Evolutionary conservation across 2,888 invertebrate species (phyloP), one percentile per base, ranked within the genome.

Genomic region (Perizoma affinitatum): DNA sequence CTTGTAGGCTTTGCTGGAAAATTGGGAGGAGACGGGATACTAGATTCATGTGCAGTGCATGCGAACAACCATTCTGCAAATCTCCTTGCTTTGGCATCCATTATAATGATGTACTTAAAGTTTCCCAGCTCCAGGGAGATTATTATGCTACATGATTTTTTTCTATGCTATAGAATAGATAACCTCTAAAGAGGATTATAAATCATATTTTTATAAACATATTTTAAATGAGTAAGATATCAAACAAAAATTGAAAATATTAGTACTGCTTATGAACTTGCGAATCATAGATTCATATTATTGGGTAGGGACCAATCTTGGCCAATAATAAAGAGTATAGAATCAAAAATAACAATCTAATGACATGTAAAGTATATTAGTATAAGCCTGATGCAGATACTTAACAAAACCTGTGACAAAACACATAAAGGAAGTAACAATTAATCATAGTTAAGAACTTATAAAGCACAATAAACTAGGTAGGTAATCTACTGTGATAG

Each of bases 1-100:
- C 93, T n/a, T 93, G 93, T 70, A 82, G 92, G 49, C 84, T 91
- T 7, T 93, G 93, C 65, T 93, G 93, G 93, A 87, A 91, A 71
- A 86, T 90, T 69, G 92, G 92, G 41, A 83, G 88, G 61, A 81
- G 93, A 74, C 78, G 93, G 43, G 93, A 93, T 58, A 93, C 93
- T 43, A 76, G 93, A 50, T 93, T 93, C 66, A 93, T 93, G 93
- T 93, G 93, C 66, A 86, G 82, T 66, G 84, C 88, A 51, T 93
- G 93, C 73, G 90, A 90, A 81, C 74, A 92, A 63, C 93, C 93
- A 1, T 91, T 92, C 61, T 93, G 93, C 76, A 93, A 92, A 75
- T 81, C 91, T 1, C 91, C 90, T 54, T 93, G 93, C 75, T 93
- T 93, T 49, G 90, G 91, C 76, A 86, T 91, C 63, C 93, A 93